Conservation (phyloP, 1,140 invertebrate genomes). For the Chrysomallon squamiferum region DNA sequence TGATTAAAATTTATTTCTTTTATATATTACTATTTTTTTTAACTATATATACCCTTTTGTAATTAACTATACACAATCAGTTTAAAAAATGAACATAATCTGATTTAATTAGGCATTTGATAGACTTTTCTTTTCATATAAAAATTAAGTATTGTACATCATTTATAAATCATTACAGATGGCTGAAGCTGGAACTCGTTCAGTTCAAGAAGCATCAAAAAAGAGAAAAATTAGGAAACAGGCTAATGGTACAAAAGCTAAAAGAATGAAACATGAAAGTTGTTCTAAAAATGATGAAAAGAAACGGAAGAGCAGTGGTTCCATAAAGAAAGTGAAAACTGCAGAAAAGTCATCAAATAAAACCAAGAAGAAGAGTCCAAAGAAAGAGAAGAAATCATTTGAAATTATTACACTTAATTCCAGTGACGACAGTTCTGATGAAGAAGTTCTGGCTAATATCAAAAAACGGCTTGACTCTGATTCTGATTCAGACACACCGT, state of each 20-base stretch:
- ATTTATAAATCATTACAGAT: too few relatives aligned
- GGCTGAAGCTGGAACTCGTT: conserved; percentile 38
- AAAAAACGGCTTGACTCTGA: conserved; percentile 8
- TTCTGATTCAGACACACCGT: conserved; percentile 37
- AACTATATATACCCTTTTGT: too few relatives aligned
- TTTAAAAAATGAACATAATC: too few relatives aligned
- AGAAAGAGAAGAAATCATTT: conserved; percentile 18
- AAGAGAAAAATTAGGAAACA: conserved; percentile 31
- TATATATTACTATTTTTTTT: neutral
- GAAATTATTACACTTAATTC: conserved; percentile 15
- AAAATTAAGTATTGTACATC: too few relatives aligned
- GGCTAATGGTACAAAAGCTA: conserved; percentile 16
- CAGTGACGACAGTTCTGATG: conserved; percentile 8
- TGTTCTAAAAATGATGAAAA: conserved; percentile 21
- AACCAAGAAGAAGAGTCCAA: conserved; percentile 22
- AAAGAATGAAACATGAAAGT: conserved; percentile 38
- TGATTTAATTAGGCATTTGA: too few relatives aligned
- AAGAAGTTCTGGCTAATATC: conserved; percentile 4
- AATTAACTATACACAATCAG: too few relatives aligned
- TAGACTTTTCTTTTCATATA: too few relatives aligned
- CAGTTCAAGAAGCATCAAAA: conserved; percentile 31
- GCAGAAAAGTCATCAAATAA: conserved; percentile 21
- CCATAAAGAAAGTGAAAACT: neutral
- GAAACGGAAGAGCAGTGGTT: conserved; percentile 15
- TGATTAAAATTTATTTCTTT: neutral